Conservation (phyloP, 1,140 invertebrate genomes). For the Temnothorax longispinosus region DNA sequence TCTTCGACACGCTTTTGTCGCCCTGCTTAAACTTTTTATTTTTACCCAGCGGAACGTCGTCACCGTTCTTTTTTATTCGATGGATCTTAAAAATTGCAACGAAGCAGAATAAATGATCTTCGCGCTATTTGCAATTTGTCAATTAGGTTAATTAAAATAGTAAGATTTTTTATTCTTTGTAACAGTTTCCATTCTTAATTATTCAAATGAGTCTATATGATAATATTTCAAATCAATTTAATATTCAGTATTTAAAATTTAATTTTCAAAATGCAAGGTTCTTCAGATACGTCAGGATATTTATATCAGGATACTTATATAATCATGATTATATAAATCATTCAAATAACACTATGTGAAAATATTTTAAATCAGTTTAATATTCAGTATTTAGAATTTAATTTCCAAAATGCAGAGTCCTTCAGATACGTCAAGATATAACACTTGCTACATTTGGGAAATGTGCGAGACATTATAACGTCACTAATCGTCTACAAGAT, state of each 20-base stretch:
- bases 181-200: too few relatives aligned
- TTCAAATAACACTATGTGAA: not conserved
- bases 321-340: not conserved
- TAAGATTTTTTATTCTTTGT: not conserved
- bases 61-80: not conserved
- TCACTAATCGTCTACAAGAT: slow-evolving; percentile 3
- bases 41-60: not conserved
- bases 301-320: too few relatives aligned
- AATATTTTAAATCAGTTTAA: not conserved
- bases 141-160: not conserved
- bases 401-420: not conserved
- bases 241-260: not conserved
- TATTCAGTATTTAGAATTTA: not conserved
- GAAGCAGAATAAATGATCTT: not conserved
- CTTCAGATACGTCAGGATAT: not conserved
- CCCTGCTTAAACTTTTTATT: not conserved
- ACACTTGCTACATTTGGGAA: not conserved
- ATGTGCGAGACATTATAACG: not conserved
- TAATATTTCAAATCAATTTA: not conserved
- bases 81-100: not conserved
- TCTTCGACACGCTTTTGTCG: not conserved
- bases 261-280: not conserved
- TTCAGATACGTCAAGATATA: not conserved
- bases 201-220: not conserved
- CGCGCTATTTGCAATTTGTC: too few relatives aligned